Conservation (phyloP, 2,888 invertebrate species). For the Eupithecia vulgata region DNA sequence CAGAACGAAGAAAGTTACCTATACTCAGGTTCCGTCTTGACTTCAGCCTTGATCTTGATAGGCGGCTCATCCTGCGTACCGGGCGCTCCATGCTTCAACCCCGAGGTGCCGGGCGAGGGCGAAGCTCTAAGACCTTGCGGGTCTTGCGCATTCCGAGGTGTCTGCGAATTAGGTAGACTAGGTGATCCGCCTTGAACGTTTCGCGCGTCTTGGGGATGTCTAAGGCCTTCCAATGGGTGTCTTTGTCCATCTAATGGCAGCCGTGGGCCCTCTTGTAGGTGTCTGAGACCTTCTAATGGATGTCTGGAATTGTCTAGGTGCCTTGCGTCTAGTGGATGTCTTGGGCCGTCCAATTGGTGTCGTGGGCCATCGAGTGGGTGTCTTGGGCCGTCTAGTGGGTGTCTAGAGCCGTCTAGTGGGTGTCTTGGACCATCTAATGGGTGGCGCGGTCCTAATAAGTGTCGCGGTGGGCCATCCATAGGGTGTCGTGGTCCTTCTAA, state of each 20-base stretch:
- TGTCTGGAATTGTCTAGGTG: not conserved
- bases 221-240: slow-evolving; percentile 9
- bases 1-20: slow-evolving; percentile 37
- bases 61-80: slow-evolving; percentile 51
- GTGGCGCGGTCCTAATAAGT: not conserved
- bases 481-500: slow-evolving; percentile 9
- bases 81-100: slow-evolving; percentile 30
- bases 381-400: not conserved
- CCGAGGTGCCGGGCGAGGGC: slow-evolving; percentile 36
- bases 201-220: slow-evolving; percentile 6
- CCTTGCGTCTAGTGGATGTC: not conserved
- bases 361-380: not conserved
- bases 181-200: slow-evolving; percentile 9
- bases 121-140: slow-evolving; percentile 21
- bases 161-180: slow-evolving; percentile 7
- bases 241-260: not conserved
- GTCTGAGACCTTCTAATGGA: not conserved
- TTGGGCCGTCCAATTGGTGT: not conserved
- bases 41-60: slow-evolving; percentile 75
- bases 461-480: not conserved
- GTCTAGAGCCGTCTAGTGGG: not conserved
- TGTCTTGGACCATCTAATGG: not conserved
- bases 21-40: slow-evolving; percentile 78
- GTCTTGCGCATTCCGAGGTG: not conserved
- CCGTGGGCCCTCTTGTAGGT: not conserved